Conservation (phyloP, 2,888 invertebrate genomes). For the Panorpa germanica region DNA sequence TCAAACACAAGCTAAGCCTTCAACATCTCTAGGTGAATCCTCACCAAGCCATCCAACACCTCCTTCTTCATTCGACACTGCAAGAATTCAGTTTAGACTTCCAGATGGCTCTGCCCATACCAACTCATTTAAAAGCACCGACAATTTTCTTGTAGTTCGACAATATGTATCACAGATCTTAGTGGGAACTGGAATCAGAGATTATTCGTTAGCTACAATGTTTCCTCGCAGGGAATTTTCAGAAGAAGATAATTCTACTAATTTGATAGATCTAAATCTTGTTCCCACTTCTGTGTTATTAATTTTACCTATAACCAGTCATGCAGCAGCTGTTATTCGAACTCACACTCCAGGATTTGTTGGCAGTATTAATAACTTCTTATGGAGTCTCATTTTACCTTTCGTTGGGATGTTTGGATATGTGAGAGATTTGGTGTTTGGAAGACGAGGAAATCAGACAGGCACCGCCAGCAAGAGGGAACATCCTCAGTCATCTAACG, state of each 20-base stretch:
- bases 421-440: conserved; percentile 16
- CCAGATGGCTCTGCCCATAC: conserved; percentile 62
- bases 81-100: conserved; percentile 70
- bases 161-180: conserved; percentile 21
- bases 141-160: conserved; percentile 36
- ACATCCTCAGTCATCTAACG: too few species aligned
- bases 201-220: conserved; percentile 55
- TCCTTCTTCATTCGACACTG: conserved; percentile 22
- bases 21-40: too few species aligned
- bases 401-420: conserved; percentile 19
- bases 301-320: too few species aligned
- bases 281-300: too few species aligned
- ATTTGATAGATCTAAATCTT: conserved; percentile 44
- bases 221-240: conserved; percentile 56
- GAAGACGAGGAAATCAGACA: too few species aligned
- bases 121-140: conserved; percentile 49
- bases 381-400: conserved; percentile 21
- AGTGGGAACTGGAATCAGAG: conserved; percentile 22
- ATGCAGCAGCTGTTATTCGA: conserved; percentile 18
- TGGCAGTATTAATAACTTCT: conserved; percentile 11
- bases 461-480: too few species aligned
- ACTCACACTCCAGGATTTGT: conserved; percentile 15
- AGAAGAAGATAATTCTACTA: conserved; percentile 28
- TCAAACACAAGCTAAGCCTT: conserved; percentile 18
- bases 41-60: conserved; percentile 9